Evolutionary conservation across 1,140 invertebrate species (phyloP).

Genomic region (Pinna nobilis): DNA sequence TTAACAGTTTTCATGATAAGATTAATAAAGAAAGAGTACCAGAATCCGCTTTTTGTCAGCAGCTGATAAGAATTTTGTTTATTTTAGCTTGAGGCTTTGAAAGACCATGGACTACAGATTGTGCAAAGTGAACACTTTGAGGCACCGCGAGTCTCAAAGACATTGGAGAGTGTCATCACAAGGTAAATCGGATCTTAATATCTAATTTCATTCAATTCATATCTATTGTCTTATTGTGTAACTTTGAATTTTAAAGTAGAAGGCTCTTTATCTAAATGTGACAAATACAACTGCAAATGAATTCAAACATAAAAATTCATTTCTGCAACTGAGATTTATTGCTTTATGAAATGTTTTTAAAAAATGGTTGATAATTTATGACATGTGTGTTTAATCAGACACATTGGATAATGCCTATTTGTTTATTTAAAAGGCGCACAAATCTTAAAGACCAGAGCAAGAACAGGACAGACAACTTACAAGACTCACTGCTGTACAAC

Average conservation of each 20-base stretch:
- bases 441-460: conserved; percentile 77
- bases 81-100: conserved; percentile 80
- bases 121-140: conserved; percentile 73
- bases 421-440: conserved; percentile 13
- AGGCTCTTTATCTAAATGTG: no score
- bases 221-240: no score
- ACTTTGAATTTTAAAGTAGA: no score
- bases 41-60: no score
- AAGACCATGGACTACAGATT: conserved; percentile 70
- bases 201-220: no score
- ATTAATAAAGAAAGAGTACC: no score
- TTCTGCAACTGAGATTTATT: no score
- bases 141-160: conserved; percentile 62
- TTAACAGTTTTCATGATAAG: no score
- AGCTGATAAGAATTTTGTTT: neutral
- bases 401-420: no score
- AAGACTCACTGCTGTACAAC: conserved; percentile 88
- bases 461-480: conserved; percentile 78
- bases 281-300: no score
- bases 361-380: neutral
- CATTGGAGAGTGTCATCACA: conserved; percentile 54
- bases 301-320: no score
- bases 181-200: conserved; percentile 47
- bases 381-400: neutral
- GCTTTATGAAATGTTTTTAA: neutral